Conservation (phyloP, 2,797 vertebrate genomes). For the Microctenopoma stevenorrisi region DNA sequence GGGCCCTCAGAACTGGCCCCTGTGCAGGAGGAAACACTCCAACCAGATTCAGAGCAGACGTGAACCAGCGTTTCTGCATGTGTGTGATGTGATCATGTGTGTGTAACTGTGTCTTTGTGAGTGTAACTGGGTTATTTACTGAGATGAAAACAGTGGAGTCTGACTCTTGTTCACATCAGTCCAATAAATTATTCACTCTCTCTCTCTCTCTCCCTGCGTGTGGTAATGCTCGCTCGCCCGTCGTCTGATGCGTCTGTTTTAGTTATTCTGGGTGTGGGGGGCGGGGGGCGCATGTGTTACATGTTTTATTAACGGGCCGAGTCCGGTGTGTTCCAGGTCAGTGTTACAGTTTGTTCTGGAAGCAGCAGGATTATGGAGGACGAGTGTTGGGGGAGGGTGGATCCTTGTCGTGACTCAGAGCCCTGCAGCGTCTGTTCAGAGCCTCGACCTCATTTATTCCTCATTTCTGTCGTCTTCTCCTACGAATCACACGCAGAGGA, state of each 20-base stretch:
- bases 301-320: conserved; percentile 57
- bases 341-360: conserved; percentile 55
- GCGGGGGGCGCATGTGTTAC: conserved; percentile 6
- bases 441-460: conserved; percentile 51
- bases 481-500: no score
- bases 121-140: conserved; percentile 21
- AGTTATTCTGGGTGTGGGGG: not conserved
- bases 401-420: conserved; percentile 48
- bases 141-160: conserved; percentile 18
- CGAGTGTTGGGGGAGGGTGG: conserved; percentile 31
- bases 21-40: no score
- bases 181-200: conserved; percentile 59
- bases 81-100: no score
- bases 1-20: no score
- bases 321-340: conserved; percentile 32
- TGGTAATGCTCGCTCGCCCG: conserved; percentile 19
- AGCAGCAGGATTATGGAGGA: conserved; percentile 37
- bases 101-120: no score
- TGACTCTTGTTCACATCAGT: conserved; percentile 47
- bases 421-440: conserved; percentile 62
- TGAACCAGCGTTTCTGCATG: no score
- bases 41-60: no score
- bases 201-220: conserved; percentile 22
- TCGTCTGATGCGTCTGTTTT: conserved; percentile 28
- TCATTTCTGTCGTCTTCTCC: not conserved